Evolutionary conservation across 2,113 vertebrate species (phyloP).

Genomic region (Anguilla japonica): DNA sequence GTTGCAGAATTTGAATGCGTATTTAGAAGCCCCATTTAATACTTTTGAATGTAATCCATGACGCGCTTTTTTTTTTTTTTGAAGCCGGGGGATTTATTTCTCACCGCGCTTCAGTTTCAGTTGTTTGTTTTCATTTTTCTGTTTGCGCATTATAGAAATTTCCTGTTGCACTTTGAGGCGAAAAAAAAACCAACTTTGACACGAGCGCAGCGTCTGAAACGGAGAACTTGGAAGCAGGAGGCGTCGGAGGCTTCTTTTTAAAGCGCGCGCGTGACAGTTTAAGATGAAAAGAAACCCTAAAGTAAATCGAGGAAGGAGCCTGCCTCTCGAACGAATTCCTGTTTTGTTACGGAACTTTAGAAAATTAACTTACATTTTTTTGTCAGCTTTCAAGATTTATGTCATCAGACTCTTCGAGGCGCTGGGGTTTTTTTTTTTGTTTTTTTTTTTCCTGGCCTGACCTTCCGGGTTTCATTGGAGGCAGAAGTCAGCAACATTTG

Average conservation of each 20-base stretch:
- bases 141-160: slow-evolving; percentile 71
- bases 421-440: slow-evolving; percentile 51
- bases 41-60: slow-evolving; percentile 68
- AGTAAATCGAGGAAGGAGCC: slow-evolving; percentile 64
- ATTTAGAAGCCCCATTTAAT: slow-evolving; percentile 74
- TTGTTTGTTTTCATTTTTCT: slow-evolving; percentile 59
- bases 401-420: slow-evolving; percentile 55
- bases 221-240: slow-evolving; percentile 57
- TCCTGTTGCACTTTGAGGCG: slow-evolving; percentile 65
- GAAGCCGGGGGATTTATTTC: slow-evolving; percentile 69
- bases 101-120: slow-evolving; percentile 66
- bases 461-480: slow-evolving; percentile 73
- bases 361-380: slow-evolving; percentile 62
- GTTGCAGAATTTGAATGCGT: slow-evolving; percentile 66
- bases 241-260: slow-evolving; percentile 48
- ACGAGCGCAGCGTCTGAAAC: slow-evolving; percentile 54
- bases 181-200: slow-evolving; percentile 64
- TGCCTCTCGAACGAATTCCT: slow-evolving; percentile 59
- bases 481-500: slow-evolving; percentile 74
- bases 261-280: slow-evolving; percentile 58
- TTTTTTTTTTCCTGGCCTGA: slow-evolving; percentile 64
- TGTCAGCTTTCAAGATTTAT: slow-evolving; percentile 72
- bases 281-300: slow-evolving; percentile 59
- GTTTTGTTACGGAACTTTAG: slow-evolving; percentile 61
- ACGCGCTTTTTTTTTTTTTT: slow-evolving; percentile 47